phyloP scores from a whole-genome alignment of 2,797 vertebrate genomes.

The Cynopterus sphinx region DNA sequence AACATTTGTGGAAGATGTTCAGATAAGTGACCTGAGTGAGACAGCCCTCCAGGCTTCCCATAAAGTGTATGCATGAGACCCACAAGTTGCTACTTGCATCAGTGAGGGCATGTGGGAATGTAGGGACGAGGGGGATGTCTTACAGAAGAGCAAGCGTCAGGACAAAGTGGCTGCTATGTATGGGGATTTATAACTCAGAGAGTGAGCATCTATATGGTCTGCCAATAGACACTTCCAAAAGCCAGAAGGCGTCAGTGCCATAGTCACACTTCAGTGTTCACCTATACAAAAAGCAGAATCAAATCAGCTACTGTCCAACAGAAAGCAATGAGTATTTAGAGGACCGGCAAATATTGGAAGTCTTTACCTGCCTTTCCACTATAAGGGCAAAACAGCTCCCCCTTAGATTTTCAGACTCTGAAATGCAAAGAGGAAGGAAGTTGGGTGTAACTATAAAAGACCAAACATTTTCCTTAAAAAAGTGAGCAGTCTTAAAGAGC shows the following conservation, averaged over 20 bases:
- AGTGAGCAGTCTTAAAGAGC: background rate
- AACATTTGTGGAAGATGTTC: background rate
- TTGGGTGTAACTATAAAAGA: background rate
- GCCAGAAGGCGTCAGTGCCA: background rate
- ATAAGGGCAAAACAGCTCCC: background rate
- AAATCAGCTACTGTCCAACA: background rate
- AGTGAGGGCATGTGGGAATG: accelerated
- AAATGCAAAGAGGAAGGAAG: background rate
- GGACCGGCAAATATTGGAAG: background rate
- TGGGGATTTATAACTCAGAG: background rate
- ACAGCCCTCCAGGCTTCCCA: background rate
- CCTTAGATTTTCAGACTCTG: background rate
- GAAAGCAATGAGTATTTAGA: background rate
- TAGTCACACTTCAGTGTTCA: background rate
- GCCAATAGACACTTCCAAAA: background rate
- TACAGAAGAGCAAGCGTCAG: background rate
- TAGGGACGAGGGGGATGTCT: too few relatives aligned
- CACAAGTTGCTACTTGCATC: background rate
- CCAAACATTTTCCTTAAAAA: background rate
- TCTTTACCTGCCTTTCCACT: background rate
- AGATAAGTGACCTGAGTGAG: background rate
- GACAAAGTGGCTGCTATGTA: background rate
- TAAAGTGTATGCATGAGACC: background rate
- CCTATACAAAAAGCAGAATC: background rate
- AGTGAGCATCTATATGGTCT: background rate